These are phyloP conservation scores for Drosophila tsacasi DNA, from an alignment of 1,140 invertebrate genomes.

Conservation along the genomic window DNA sequence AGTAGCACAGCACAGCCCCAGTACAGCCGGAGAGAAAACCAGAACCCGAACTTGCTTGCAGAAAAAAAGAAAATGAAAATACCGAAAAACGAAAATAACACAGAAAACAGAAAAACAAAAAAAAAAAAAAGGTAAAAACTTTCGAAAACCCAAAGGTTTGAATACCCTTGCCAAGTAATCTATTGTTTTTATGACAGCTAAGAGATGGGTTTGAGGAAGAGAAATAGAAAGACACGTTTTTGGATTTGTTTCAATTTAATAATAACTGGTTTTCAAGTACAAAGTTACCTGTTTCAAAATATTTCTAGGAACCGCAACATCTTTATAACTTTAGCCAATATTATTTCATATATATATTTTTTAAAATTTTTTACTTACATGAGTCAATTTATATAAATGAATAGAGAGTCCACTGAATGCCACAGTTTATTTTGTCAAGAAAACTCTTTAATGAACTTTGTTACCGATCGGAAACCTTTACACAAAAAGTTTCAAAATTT, in stretches of 20 bases:
- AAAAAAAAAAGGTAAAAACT: conserved; percentile 11
- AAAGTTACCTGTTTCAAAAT: background rate
- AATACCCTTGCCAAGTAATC: conserved; percentile 11
- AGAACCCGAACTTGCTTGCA: conserved; percentile 32
- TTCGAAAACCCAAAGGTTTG: conserved; percentile 30
- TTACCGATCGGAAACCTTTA: background rate
- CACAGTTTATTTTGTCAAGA: too few species aligned
- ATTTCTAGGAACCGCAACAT: too few species aligned
- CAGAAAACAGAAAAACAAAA: conserved; percentile 13
- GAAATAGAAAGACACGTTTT: background rate
- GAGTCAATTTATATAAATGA: background rate
- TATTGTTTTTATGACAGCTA: conserved; percentile 21
- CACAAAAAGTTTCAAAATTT: too few species aligned
- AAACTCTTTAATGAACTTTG: too few species aligned
- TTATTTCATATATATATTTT: background rate
- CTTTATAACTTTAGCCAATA: background rate
- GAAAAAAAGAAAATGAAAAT: conserved; percentile 1
- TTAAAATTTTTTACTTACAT: background rate
- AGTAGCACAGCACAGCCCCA: conserved; percentile 26
- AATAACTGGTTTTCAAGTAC: background rate
- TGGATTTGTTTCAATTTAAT: background rate
- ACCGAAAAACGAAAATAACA: conserved; percentile 25
- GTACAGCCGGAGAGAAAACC: conserved; percentile 29
- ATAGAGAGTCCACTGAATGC: too few species aligned
- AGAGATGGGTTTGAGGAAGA: background rate